A percentile compares a stretch with the other conserved stretches of the same genome.
These are phyloP conservation scores for Papilio dardanus DNA, from an alignment of 1,140 invertebrate genomes.

Conservation along the genomic window DNA sequence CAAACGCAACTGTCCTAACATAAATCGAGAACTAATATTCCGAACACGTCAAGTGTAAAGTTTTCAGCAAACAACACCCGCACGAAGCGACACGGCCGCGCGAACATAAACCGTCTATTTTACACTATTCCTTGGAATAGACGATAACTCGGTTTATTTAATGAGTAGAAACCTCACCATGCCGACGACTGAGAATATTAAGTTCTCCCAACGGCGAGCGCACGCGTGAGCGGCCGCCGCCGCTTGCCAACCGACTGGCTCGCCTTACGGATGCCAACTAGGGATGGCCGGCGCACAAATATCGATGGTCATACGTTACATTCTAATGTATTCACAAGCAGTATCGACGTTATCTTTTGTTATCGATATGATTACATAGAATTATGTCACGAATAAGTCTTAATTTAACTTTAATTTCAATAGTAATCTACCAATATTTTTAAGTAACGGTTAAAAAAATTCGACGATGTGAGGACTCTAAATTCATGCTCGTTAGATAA, in stretches of 20 bases:
- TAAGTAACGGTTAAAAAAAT: too few relatives aligned
- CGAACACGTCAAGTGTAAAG: conserved; percentile 39
- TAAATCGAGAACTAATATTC: conserved; percentile 35
- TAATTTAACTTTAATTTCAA: not conserved
- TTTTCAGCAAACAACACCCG: conserved; percentile 50
- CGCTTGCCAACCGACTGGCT: conserved; percentile 21
- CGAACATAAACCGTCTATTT: conserved; percentile 57
- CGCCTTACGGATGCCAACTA: conserved; percentile 17
- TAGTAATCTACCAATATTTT: not conserved
- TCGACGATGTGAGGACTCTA: too few relatives aligned
- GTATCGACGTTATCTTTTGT: not conserved
- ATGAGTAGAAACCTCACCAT: conserved; percentile 61
- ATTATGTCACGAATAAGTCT: not conserved
- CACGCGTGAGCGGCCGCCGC: conserved; percentile 4
- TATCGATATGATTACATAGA: conserved; percentile 11
- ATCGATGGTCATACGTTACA: not conserved
- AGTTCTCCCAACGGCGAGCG: conserved; percentile 22
- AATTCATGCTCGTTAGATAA: too few relatives aligned
- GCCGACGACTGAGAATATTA: conserved; percentile 40
- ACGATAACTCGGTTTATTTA: conserved; percentile 57
- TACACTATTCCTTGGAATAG: conserved; percentile 44
- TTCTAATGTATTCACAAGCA: not conserved
- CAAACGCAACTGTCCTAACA: conserved; percentile 36
- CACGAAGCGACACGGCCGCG: conserved; percentile 44
- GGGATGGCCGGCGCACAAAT: conserved; percentile 11